These are phyloP conservation scores for Drosophila differens DNA, from an alignment of 2,888 invertebrate species.

Conservation along the genomic window DNA sequence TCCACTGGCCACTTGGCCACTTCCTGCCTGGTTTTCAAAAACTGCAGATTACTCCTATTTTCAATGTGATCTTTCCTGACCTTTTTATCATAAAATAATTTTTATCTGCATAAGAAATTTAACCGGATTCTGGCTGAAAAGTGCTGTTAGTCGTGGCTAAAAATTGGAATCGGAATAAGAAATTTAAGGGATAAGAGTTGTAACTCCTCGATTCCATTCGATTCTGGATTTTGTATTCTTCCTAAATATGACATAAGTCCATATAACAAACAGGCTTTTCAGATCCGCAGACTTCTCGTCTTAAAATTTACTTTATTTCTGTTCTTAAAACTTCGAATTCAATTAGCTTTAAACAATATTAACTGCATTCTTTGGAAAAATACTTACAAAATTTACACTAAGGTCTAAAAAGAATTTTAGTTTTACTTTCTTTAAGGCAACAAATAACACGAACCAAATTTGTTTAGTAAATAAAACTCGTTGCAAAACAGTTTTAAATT, in stretches of 20 bases:
- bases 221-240: not conserved
- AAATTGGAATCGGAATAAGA: not conserved
- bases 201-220: no score
- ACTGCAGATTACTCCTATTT: not conserved
- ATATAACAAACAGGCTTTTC: not conserved
- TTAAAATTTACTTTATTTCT: not conserved
- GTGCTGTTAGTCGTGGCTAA: not conserved
- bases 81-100: not conserved
- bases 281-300: not conserved
- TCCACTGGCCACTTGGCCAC: rapidly evolving
- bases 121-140: not conserved
- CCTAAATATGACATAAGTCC: not conserved
- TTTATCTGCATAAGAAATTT: not conserved
- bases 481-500: not conserved
- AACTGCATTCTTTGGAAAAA: not conserved
- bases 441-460: not conserved
- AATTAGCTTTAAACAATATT: no score
- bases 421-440: not conserved
- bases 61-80: not conserved
- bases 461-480: not conserved
- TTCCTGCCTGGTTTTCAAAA: not conserved
- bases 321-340: not conserved
- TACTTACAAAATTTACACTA: not conserved
- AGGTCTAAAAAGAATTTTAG: not conserved
- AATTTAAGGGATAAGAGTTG: not conserved